Percentiles rank a stretch among this genome's conserved stretches.
Conservation (phyloP, 2,888 invertebrate species). For the Lomographa bimaculata region DNA sequence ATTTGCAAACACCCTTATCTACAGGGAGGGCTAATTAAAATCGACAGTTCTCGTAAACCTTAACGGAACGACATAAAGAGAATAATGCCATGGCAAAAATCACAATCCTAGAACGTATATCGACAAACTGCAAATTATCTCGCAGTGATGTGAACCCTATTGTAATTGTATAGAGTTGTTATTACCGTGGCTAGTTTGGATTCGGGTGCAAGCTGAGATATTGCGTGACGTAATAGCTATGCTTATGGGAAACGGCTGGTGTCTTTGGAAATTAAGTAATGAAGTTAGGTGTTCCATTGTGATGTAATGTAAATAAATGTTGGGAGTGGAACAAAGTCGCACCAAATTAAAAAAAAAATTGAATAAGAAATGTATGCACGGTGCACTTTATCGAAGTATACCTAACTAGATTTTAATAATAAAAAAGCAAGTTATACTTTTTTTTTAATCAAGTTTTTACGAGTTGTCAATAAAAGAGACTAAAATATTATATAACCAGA, state of each 20-base stretch:
- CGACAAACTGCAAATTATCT: too few relatives aligned
- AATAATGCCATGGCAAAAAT: conserved; percentile 13
- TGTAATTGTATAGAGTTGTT: conserved; percentile 4
- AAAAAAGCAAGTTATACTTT: too few relatives aligned
- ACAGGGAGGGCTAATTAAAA: conserved; percentile 75
- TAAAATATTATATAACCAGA: too few relatives aligned
- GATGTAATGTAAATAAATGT: conserved; percentile 7
- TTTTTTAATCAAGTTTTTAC: too few relatives aligned
- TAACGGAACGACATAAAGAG: conserved; percentile 38
- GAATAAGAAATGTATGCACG: too few relatives aligned
- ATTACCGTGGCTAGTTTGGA: not conserved
- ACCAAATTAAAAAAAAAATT: too few relatives aligned
- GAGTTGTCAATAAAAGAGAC: too few relatives aligned
- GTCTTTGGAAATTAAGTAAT: conserved; percentile 28
- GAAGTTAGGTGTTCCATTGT: conserved; percentile 23
- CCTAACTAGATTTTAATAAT: too few relatives aligned
- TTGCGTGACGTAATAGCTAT: conserved; percentile 25
- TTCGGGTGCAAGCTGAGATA: conserved; percentile 5
- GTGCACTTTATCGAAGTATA: too few relatives aligned
- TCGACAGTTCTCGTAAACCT: conserved; percentile 50
- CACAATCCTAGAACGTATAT: not conserved
- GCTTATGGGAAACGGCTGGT: conserved; percentile 25
- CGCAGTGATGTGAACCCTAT: conserved; percentile 1
- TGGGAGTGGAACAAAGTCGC: too few relatives aligned
- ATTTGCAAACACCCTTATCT: conserved; percentile 83